phyloP scores from a whole-genome alignment of 1,140 invertebrate genomes.

The Neodiprion fabricii region DNA sequence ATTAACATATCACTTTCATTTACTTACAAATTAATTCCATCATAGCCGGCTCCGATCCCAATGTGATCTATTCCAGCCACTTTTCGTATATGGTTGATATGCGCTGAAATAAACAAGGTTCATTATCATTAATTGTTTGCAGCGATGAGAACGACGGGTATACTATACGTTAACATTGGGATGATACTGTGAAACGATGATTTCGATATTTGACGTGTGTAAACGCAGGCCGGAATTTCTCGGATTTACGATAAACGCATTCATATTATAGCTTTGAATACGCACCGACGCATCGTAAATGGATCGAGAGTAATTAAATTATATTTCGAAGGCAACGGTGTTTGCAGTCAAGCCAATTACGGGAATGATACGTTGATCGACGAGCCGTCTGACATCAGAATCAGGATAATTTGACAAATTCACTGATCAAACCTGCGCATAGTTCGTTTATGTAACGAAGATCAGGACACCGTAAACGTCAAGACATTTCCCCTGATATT shows the following conservation, averaged over 20 bases:
- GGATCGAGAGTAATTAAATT: neutral
- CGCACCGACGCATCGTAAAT: neutral
- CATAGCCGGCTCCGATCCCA: constrained; percentile 87
- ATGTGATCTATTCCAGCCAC: constrained; percentile 87
- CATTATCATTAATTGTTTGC: neutral
- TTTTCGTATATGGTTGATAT: constrained; percentile 86
- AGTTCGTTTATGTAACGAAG: too few relatives aligned
- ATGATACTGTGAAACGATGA: too few relatives aligned
- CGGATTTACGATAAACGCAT: too few relatives aligned
- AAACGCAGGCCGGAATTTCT: too few relatives aligned
- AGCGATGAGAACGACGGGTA: neutral
- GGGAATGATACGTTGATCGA: neutral
- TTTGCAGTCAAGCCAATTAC: neutral
- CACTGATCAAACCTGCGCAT: too few relatives aligned
- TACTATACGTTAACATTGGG: too few relatives aligned
- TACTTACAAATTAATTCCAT: constrained; percentile 85
- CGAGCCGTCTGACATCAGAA: neutral
- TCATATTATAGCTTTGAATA: neutral
- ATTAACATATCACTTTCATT: neutral
- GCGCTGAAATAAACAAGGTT: constrained; percentile 67
- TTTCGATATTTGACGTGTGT: too few relatives aligned
- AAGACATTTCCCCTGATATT: too few relatives aligned
- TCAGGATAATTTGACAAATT: neutral
- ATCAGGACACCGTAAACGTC: too few relatives aligned
- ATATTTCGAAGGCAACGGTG: neutral